phyloP scores from a whole-genome alignment of 2,113 vertebrate species.

The Mohoua ochrocephala region DNA sequence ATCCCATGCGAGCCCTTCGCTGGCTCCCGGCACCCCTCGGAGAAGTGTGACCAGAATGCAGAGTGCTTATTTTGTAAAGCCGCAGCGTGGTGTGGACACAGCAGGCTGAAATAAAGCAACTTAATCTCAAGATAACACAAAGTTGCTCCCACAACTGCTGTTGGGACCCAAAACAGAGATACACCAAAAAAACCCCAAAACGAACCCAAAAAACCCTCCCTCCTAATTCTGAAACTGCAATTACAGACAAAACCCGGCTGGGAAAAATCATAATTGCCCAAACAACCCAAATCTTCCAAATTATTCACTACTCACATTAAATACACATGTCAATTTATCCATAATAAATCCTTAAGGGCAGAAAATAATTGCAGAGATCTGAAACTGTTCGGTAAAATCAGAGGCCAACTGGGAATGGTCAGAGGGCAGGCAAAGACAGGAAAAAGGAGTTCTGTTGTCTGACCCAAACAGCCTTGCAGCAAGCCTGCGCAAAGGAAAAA shows the following conservation, averaged over 20 bases:
- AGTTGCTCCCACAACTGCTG: neutral
- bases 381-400: neutral
- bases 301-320: neutral
- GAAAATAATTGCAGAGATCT: neutral
- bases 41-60: conserved; percentile 43
- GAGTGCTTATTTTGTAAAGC: neutral
- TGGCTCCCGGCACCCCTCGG: neutral
- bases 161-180: neutral
- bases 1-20: neutral
- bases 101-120: neutral
- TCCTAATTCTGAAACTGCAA: neutral
- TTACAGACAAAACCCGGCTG: neutral
- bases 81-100: neutral
- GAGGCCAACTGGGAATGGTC: neutral
- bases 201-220: fast-evolving
- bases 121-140: neutral
- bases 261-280: neutral
- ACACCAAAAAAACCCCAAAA: fast-evolving
- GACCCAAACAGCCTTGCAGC: neutral
- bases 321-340: neutral
- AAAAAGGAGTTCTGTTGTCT: neutral
- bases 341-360: neutral
- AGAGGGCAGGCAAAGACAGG: neutral
- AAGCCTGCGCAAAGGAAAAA: neutral
- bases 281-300: neutral